Percentiles rank a stretch among this genome's conserved stretches.
Conservation (phyloP, 2,888 invertebrate species). For the Cerastis rubricosa region DNA sequence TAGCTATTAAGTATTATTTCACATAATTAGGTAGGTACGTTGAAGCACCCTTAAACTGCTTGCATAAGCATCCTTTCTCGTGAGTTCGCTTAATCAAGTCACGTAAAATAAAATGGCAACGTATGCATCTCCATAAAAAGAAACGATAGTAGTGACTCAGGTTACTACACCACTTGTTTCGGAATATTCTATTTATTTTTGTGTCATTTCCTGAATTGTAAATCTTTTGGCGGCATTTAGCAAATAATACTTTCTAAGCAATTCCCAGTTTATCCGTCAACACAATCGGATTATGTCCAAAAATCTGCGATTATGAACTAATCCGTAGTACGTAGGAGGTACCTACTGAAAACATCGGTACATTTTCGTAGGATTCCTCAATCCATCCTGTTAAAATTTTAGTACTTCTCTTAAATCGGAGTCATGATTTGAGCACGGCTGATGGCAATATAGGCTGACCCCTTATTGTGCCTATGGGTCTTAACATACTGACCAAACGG, state of each 20-base stretch:
- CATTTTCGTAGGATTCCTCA: not conserved
- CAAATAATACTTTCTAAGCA: not conserved
- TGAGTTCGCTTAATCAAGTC: no score
- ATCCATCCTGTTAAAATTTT: not conserved
- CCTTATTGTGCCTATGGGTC: no score
- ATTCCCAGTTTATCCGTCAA: conserved; percentile 6
- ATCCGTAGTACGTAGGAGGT: not conserved
- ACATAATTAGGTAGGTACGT: not conserved
- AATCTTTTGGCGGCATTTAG: not conserved
- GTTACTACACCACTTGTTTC: no score
- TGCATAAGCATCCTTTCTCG: no score
- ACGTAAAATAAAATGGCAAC: no score
- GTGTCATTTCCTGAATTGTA: not conserved
- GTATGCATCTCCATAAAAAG: no score
- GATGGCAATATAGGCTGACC: not conserved
- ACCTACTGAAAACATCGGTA: not conserved
- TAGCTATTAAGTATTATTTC: no score
- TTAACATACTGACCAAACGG: not conserved
- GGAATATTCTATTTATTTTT: no score
- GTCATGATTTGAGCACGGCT: not conserved
- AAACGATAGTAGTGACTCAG: no score
- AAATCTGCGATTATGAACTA: conserved; percentile 9
- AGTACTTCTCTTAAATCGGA: not conserved
- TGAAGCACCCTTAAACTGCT: no score
- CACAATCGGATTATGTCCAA: conserved; percentile 14